Conservation (phyloP, 2,888 invertebrate genomes). For the Agonopterix heracliana region DNA sequence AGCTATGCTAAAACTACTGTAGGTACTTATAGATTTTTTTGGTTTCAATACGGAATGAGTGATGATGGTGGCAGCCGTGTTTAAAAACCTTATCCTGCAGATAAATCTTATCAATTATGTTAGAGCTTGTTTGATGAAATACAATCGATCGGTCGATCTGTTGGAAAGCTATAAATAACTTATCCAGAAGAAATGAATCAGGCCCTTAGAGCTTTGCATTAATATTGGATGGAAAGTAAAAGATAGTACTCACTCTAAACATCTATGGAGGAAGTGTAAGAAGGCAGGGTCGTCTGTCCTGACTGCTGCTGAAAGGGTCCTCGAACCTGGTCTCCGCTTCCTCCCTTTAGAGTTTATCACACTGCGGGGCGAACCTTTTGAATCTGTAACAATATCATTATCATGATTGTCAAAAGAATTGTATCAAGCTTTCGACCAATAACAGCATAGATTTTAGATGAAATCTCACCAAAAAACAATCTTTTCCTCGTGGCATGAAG, state of each 20-base stretch:
- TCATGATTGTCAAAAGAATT: not conserved
- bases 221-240: no score
- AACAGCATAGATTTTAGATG: not conserved
- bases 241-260: slow-evolving; percentile 86
- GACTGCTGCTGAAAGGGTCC: slow-evolving; percentile 86
- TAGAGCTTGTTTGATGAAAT: no score
- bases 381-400: slow-evolving; percentile 73
- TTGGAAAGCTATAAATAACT: no score
- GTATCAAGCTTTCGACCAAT: slow-evolving; percentile 1
- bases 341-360: slow-evolving; percentile 96
- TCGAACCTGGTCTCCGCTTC: slow-evolving; percentile 91
- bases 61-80: no score
- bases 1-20: no score
- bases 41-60: no score
- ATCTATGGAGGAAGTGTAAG: slow-evolving; percentile 92
- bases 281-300: slow-evolving; percentile 92
- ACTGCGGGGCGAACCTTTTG: slow-evolving; percentile 92
- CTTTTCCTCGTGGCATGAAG: slow-evolving; percentile 89
- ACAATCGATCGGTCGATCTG: no score
- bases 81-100: no score
- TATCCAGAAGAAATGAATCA: no score
- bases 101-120: no score
- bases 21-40: no score
- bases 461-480: slow-evolving; percentile 86
- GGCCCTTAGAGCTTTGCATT: no score